These are phyloP conservation scores for Chelon auratus DNA, from an alignment of 2,797 vertebrate species.

Conservation along the genomic window DNA sequence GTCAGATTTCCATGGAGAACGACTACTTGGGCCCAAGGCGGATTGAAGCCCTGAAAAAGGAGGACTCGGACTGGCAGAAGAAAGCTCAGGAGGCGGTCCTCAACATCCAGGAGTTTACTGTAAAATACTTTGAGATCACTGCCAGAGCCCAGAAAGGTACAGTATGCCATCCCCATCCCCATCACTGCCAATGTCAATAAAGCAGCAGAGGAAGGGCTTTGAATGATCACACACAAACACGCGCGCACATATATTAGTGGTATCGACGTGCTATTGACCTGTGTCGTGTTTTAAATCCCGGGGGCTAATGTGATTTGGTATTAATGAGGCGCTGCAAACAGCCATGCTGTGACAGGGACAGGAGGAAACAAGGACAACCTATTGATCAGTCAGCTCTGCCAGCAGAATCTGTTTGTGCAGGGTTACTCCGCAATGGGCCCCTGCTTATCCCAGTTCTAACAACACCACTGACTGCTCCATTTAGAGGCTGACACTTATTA, in stretches of 20 bases:
- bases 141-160: constrained; percentile 96
- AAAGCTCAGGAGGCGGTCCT: constrained; percentile 96
- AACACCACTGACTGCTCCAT: constrained; percentile 32
- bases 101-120: constrained; percentile 97
- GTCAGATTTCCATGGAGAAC: constrained; percentile 95
- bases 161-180: constrained; percentile 13
- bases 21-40: constrained; percentile 95
- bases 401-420: constrained; percentile 44
- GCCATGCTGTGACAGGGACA: constrained; percentile 56
- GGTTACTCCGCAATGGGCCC: constrained; percentile 31
- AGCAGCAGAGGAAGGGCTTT: constrained; percentile 37
- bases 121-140: constrained; percentile 98
- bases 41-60: constrained; percentile 92
- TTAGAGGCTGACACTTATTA: constrained; percentile 39
- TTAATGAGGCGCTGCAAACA: constrained; percentile 63
- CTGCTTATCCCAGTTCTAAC: constrained; percentile 32
- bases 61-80: constrained; percentile 96
- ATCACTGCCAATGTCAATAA: constrained; percentile 38
- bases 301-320: constrained; percentile 64
- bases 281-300: constrained; percentile 51
- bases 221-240: constrained; percentile 33
- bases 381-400: constrained; percentile 66
- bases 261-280: constrained; percentile 62
- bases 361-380: constrained; percentile 68
- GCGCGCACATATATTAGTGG: constrained; percentile 22